phyloP scores from a whole-genome alignment of 2,888 invertebrate genomes.

The Philereme transversata region DNA sequence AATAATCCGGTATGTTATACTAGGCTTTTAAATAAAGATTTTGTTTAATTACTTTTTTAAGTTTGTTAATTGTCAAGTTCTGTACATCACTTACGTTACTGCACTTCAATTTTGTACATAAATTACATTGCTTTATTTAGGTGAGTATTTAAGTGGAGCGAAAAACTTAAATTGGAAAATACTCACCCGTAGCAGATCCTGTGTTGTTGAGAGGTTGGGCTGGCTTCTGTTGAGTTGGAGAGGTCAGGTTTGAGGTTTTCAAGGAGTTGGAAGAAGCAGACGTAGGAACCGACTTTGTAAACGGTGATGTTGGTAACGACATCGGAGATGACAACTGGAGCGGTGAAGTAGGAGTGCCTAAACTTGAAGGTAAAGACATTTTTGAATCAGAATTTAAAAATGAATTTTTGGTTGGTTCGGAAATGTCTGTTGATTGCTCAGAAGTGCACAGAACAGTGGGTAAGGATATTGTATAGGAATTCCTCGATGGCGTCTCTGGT shows the following conservation, averaged over 20 bases:
- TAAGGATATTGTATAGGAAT: slow-evolving; percentile 61
- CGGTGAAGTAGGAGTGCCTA: slow-evolving; percentile 73
- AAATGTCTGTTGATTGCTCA: slow-evolving; percentile 50
- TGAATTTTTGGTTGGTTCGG: slow-evolving; percentile 50
- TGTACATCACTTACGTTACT: no score
- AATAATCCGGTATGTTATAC: no score
- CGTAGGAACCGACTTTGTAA: slow-evolving; percentile 56
- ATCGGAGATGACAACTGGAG: slow-evolving; percentile 65
- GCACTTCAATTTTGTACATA: neutral
- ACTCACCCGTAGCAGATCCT: slow-evolving; percentile 75
- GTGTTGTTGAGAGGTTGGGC: slow-evolving; percentile 49
- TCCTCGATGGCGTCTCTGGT: slow-evolving; percentile 48
- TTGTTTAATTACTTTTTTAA: no score
- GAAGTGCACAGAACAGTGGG: slow-evolving; percentile 72
- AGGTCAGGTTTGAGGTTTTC: slow-evolving; percentile 46
- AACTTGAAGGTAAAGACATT: slow-evolving; percentile 67
- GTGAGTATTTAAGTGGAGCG: neutral
- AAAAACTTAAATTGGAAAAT: neutral
- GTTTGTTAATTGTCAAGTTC: no score
- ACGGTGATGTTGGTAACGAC: slow-evolving; percentile 70
- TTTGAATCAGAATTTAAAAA: slow-evolving; percentile 71
- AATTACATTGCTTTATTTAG: neutral
- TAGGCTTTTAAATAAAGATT: no score
- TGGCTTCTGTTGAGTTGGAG: slow-evolving; percentile 44
- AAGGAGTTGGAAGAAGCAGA: slow-evolving; percentile 55